Base-by-base conservation (phyloP, 2,888 invertebrate species). In the Mantis religiosa region DNA sequence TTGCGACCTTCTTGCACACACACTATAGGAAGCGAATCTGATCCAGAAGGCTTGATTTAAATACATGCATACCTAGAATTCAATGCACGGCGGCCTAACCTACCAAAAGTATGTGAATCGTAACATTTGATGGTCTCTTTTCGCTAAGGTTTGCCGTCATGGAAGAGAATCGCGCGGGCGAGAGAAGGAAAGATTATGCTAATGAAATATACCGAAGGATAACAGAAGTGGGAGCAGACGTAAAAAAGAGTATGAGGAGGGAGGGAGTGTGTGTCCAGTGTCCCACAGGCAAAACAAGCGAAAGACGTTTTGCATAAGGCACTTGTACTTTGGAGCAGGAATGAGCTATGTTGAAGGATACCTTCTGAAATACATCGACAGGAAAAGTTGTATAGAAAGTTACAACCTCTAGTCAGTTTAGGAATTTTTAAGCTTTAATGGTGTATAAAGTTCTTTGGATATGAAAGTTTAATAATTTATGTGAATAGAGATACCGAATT, bases 21-120 rank as follows among this genome's bases (percentile, higher is more conserved):
- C 54, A 20, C 8, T 71, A 14, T 71, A 8, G 54, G 20, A 71
- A 71, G 54, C 54, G 54, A 71, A 71, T 71, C 54, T 71, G 54
- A 71, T 71, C 54, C 47, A 47, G 27, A 54, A 85, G n/a, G 54
- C 27, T 28, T 12, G 85, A 85, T 85, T 85, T 85, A 85, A 85
- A 85, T 85, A 85, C 54, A 85, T 85, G 85, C 85, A 47, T 85
- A 85, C 54, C 47, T 27, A 85, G 47, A 85, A 85, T 47, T 47
- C 85, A 85, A 27, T 85, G 25, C 54, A 47, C 41, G 85, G 27
- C 84, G 30, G 41, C 34, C 30, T 20, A 34, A 28, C 47, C 47
- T 85, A n/a, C 47, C 85, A 2, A 84, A 71, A 71, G 54, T 71
- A 71, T 71, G 54, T 71, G 54, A 71, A 71, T 71, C 54, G 54